Evolutionary conservation across 1,140 invertebrate species (phyloP).

Genomic region (Prorops nasuta): DNA sequence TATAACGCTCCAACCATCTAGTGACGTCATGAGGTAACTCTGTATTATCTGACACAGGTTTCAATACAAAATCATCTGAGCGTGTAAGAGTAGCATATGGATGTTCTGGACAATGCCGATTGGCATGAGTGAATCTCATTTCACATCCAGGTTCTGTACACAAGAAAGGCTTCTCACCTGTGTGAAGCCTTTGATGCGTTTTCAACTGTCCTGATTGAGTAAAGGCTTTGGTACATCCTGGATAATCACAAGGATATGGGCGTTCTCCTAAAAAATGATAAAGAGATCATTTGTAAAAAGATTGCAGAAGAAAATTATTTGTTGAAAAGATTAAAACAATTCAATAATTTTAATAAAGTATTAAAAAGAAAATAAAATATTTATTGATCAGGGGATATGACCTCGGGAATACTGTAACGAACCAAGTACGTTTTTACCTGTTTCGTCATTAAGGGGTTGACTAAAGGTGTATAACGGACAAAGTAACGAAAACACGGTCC

Average conservation of each 20-base stretch:
- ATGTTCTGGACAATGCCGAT: conserved; percentile 72
- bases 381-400: too few species aligned
- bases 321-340: too few species aligned
- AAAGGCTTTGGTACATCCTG: conserved; percentile 73
- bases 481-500: too few species aligned
- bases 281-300: conserved; percentile 14
- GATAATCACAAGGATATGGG: conserved; percentile 78
- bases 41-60: conserved; percentile 55
- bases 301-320: neutral
- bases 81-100: conserved; percentile 61
- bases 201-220: conserved; percentile 83
- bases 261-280: conserved; percentile 64
- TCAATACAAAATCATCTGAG: conserved; percentile 58
- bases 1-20: conserved; percentile 62
- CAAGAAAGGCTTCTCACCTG: conserved; percentile 79
- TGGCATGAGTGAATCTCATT: conserved; percentile 79
- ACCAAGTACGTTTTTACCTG: too few species aligned
- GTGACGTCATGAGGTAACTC: conserved; percentile 60
- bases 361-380: too few species aligned
- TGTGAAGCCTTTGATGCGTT: conserved; percentile 80
- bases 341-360: too few species aligned
- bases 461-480: too few species aligned
- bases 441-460: too few species aligned
- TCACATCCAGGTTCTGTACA: conserved; percentile 68
- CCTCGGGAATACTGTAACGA: too few species aligned